Percentiles rank a stretch among this genome's conserved stretches.
phyloP scores from a whole-genome alignment of 1,140 invertebrate genomes.

The Drosophila suzukii region DNA sequence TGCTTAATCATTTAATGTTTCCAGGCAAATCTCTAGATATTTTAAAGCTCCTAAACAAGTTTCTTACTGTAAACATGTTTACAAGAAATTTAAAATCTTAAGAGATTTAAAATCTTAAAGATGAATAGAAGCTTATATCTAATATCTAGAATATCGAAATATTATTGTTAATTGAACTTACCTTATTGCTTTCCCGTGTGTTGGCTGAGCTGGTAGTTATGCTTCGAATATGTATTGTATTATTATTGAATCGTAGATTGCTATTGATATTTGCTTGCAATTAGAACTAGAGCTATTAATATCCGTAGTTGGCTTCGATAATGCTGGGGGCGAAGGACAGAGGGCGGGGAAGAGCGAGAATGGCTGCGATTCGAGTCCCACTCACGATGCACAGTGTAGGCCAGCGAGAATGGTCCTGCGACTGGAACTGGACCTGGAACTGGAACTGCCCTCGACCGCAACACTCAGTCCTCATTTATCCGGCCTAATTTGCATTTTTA shows the following conservation, averaged over 20 bases:
- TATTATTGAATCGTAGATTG: conserved; percentile 37
- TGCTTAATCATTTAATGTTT: no score
- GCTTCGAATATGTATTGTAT: conserved; percentile 27
- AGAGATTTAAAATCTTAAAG: no score
- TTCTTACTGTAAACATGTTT: no score
- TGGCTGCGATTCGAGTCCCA: conserved; percentile 9
- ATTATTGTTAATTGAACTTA: conserved; percentile 28
- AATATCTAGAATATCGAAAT: no score
- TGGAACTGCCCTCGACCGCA: conserved; percentile 27
- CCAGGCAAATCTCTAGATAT: no score
- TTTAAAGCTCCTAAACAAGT: no score
- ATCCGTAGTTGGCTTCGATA: conserved; percentile 31
- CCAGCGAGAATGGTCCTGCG: conserved; percentile 17
- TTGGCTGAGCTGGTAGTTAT: conserved; percentile 42
- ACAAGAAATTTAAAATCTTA: no score
- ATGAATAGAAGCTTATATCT: no score
- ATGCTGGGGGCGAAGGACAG: conserved; percentile 30
- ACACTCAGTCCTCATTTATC: conserved; percentile 36
- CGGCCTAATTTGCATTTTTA: conserved; percentile 15
- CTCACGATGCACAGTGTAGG: conserved; percentile 9
- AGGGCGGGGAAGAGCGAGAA: conserved; percentile 20
- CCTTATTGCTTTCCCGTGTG: conserved; percentile 41
- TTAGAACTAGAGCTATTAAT: conserved; percentile 40
- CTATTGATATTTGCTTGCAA: conserved; percentile 47
- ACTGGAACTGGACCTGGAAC: conserved; percentile 4